Evolutionary conservation across 2,113 vertebrate species (phyloP).

Genomic region (Caracal caracal): DNA sequence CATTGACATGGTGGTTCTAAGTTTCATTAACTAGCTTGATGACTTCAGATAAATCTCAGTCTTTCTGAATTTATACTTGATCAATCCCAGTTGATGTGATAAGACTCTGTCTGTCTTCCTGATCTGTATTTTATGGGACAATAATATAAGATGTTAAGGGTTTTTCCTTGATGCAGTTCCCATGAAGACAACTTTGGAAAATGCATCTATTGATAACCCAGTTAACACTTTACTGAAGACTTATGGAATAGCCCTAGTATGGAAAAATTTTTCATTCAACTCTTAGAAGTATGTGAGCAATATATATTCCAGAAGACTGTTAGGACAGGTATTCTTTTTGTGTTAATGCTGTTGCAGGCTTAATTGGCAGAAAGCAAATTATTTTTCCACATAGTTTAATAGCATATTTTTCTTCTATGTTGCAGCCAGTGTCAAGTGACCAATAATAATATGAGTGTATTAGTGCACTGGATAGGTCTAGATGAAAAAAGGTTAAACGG

Average conservation of each 20-base stretch:
- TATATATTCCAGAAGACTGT: slow-evolving; percentile 10
- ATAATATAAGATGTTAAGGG: neutral
- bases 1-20: neutral
- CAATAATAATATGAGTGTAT: neutral
- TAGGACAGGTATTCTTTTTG: neutral
- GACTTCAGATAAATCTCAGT: neutral
- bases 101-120: neutral
- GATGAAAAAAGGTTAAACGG: slow-evolving; percentile 3
- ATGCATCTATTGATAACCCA: slow-evolving; percentile 22
- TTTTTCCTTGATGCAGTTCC: slow-evolving; percentile 17
- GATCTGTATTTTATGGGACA: neutral
- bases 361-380: neutral
- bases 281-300: neutral
- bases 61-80: slow-evolving; percentile 36
- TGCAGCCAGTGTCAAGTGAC: neutral
- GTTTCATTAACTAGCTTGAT: slow-evolving; percentile 2
- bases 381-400: neutral
- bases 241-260: neutral
- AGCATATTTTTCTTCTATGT: neutral
- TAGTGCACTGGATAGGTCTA: neutral
- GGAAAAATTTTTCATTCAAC: neutral
- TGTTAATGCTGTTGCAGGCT: neutral
- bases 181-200: slow-evolving; percentile 21
- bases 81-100: neutral
- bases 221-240: neutral